These are phyloP conservation scores for Umimayanthus chanpuru DNA, from an alignment of 92 coral and sea anemone genomes.

Conservation along the genomic window DNA sequence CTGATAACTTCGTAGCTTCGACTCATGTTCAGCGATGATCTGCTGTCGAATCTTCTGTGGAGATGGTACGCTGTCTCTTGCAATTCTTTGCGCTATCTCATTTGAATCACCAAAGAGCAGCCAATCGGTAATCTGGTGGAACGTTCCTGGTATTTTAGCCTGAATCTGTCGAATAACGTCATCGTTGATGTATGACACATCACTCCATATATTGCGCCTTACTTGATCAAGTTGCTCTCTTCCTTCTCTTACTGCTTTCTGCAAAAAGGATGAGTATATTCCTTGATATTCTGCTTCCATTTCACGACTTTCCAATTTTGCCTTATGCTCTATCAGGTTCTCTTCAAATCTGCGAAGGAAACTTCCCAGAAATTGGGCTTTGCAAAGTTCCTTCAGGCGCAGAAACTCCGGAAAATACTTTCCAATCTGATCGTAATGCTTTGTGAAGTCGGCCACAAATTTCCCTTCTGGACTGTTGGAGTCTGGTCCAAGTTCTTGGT, in stretches of 20 bases:
- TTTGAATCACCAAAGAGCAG: slow-evolving; percentile 39
- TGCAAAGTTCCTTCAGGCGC: slow-evolving; percentile 57
- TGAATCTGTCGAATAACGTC: slow-evolving; percentile 41
- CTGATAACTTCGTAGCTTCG: not conserved
- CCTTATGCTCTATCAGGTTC: not conserved
- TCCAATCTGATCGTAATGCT: slow-evolving; percentile 48
- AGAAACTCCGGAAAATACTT: slow-evolving; percentile 48
- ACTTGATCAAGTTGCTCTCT: slow-evolving; percentile 3
- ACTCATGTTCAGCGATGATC: slow-evolving; percentile 16
- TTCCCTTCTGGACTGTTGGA: slow-evolving; percentile 51
- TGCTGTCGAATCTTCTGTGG: slow-evolving; percentile 18
- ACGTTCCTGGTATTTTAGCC: slow-evolving; percentile 22
- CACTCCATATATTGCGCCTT: slow-evolving; percentile 18
- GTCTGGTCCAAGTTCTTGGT: slow-evolving; percentile 45
- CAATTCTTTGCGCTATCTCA: slow-evolving; percentile 33
- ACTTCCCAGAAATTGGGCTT: slow-evolving; percentile 43
- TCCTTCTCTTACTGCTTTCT: not conserved
- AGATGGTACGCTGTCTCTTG: slow-evolving; percentile 34
- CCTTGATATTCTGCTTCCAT: slow-evolving; percentile 30
- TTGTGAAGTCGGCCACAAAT: slow-evolving; percentile 42
- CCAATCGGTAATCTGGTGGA: slow-evolving; percentile 31
- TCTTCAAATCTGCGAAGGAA: slow-evolving; percentile 38
- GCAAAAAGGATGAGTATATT: slow-evolving; percentile 15
- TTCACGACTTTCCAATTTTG: slow-evolving; percentile 15
- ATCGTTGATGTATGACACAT: slow-evolving; percentile 20